These are phyloP conservation scores for Elgonia sp. DNA, from an alignment of 2,888 invertebrate genomes.

Conservation along the genomic window DNA sequence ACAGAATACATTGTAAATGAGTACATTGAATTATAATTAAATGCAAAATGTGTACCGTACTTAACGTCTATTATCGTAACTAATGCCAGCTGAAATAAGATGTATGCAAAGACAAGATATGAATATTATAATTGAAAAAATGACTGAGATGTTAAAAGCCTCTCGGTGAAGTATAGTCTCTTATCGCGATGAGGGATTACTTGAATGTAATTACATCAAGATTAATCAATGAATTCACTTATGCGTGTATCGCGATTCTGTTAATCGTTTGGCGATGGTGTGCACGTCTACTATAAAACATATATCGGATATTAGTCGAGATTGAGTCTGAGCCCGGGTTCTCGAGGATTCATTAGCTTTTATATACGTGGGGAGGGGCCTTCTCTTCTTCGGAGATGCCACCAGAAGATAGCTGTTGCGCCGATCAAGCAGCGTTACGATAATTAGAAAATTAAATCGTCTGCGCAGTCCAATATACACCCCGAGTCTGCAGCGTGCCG, in stretches of 20 bases:
- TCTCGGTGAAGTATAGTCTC: conserved; percentile 44
- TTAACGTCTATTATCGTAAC: conserved; percentile 55
- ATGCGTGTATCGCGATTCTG: neutral
- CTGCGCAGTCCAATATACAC: too few relatives aligned
- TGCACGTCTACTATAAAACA: conserved; percentile 78
- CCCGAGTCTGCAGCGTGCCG: too few relatives aligned
- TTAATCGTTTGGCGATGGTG: conserved; percentile 30
- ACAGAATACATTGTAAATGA: conserved; percentile 25
- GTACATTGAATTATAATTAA: conserved; percentile 29
- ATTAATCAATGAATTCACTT: conserved; percentile 76
- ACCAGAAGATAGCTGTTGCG: too few relatives aligned
- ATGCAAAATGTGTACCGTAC: conserved; percentile 40
- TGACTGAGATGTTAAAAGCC: conserved; percentile 68
- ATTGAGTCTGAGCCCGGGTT: conserved; percentile 77
- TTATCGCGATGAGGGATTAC: conserved; percentile 71
- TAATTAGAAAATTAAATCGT: too few relatives aligned
- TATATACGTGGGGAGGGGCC: too few relatives aligned
- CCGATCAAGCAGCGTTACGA: too few relatives aligned
- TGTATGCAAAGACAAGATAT: conserved; percentile 66
- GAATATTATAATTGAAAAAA: conserved; percentile 68
- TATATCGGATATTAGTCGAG: conserved; percentile 85
- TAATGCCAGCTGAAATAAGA: conserved; percentile 43
- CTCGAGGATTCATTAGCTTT: too few relatives aligned
- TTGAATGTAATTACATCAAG: conserved; percentile 73
- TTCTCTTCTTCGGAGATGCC: too few relatives aligned